A percentile compares a stretch with the other conserved stretches of the same genome.
These are phyloP conservation scores for Mungos mungo DNA, from an alignment of 2,113 vertebrate species.

Conservation along the genomic window DNA sequence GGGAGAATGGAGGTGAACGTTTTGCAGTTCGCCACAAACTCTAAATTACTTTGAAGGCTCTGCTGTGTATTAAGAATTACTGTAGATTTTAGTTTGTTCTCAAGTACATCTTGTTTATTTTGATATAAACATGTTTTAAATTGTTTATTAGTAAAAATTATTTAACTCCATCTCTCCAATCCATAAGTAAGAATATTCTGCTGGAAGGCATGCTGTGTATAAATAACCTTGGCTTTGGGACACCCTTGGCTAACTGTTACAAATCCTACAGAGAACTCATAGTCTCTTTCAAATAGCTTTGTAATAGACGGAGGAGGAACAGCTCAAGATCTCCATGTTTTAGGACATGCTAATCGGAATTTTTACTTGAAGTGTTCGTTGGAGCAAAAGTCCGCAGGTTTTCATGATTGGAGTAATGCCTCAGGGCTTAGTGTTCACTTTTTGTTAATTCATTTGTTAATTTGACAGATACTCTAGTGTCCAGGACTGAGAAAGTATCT, in stretches of 20 bases:
- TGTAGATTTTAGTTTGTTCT: conserved; percentile 16
- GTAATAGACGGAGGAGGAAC: neutral
- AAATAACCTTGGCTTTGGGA: conserved; percentile 1
- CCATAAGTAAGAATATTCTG: neutral
- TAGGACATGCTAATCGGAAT: neutral
- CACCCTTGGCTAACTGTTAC: neutral
- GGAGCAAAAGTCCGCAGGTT: neutral
- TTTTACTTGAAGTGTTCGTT: neutral
- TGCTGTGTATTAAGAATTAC: neutral
- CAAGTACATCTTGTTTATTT: neutral
- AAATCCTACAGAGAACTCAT: neutral
- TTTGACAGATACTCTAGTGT: neutral
- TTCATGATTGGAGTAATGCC: neutral
- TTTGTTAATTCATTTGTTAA: neutral
- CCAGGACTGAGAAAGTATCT: neutral
- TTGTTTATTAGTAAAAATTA: neutral
- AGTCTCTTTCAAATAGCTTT: neutral
- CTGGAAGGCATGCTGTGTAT: neutral
- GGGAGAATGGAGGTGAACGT: no score
- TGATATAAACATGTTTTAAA: conserved; percentile 14
- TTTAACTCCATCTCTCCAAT: neutral
- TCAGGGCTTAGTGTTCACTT: neutral
- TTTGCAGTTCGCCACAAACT: neutral
- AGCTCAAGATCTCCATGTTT: neutral
- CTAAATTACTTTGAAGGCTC: neutral